Base-by-base conservation (phyloP, 2,113 vertebrate genomes). In the Proteles cristata region DNA sequence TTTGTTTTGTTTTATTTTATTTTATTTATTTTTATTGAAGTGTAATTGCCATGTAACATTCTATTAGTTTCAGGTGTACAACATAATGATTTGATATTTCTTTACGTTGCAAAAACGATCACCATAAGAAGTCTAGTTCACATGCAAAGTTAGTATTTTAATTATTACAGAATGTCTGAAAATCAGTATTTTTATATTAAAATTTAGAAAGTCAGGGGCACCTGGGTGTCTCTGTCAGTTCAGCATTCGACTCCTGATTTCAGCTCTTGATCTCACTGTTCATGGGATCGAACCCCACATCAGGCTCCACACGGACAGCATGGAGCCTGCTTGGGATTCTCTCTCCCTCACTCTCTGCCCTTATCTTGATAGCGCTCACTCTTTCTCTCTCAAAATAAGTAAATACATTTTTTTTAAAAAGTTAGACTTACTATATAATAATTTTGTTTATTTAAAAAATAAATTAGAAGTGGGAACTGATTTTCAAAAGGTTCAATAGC, bases 141-240 rank as follows among this genome's bases (percentile, higher is more conserved):
- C 6, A 33, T 26, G 71, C 71, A 31, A 77, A 77, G 43, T 77
- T n/a, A 65, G 0, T 21, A 84, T 58, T 94, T 92, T 91, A 15
- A 81, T 93, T 90, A 48, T 79, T 88, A 74, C 0, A 68, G 9
- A 33, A 28, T 68, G 23, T 31, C 58, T 90, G 26, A 93, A 95
- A 94, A 77, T 35, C 33, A 81, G 7, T 33, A 76, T 85, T 93
- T 90, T 94, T 48, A 69, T 61, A 81, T 43, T 61, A 95, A 93
- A 69, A 65, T 88, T 66, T 17, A 45, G 92, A 71, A 94, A n/a
- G 12, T 83, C 87, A 61, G 4, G 58, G 21, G 58, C 58, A 61
- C 58, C 58, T 61, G 58, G 58, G 21, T 61, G 58, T 7, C 58
- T 61, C 58, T 9, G 58, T 9, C 58, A 9, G 21, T 61, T 61